Evolutionary conservation across 2,797 vertebrate species (phyloP), one percentile per base, ranked within the genome.

Genomic region (Eleutherodactylus coqui): DNA sequence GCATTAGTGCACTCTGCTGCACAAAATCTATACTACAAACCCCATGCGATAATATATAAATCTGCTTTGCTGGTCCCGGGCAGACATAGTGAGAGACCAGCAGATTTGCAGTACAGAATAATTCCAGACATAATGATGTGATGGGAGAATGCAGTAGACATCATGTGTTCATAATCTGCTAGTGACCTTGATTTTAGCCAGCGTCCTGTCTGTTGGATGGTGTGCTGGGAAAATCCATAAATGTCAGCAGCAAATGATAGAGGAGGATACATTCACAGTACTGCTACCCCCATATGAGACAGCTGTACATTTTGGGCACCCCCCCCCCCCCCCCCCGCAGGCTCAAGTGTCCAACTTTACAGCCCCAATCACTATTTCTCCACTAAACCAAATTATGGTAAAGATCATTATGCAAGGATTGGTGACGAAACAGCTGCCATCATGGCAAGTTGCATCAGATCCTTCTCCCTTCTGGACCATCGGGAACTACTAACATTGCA

Each of bases 131-230:
- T 73, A 76, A 86, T 82, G 75, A 75, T 14, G 58, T 43, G 45
- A 38, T 79, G 75, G 32, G 27, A 73, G 69, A 73, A 83, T 58
- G 19, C 81, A 21, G 75, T 29, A 84, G 86, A 79, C 81, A 75
- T 79, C 82, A 84, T 84, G 81, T 75, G 81, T 1, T 75, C 67
- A 51, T 87, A 87, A 87, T 87, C 86, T 75, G 67, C 51, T 11
- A 13, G 45, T 79, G 86, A 87, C 86, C 86, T 83, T 64, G 86
- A 79, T 87, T 87, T 62, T 7, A 36, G 27, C 43, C 36, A 11
- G 47, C 4, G 34, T 17, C 62, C 64, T 41, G 81, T 53, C 80
- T 86, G 80, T 49, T n/a, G 41, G 53, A 49, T 24, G 4, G 58
- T 32, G 72, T 85, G 27, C 16, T 76, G 58, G 73, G 27, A 41